phyloP scores from a whole-genome alignment of 2,113 vertebrate genomes.

The Amphiprion ocellaris region DNA sequence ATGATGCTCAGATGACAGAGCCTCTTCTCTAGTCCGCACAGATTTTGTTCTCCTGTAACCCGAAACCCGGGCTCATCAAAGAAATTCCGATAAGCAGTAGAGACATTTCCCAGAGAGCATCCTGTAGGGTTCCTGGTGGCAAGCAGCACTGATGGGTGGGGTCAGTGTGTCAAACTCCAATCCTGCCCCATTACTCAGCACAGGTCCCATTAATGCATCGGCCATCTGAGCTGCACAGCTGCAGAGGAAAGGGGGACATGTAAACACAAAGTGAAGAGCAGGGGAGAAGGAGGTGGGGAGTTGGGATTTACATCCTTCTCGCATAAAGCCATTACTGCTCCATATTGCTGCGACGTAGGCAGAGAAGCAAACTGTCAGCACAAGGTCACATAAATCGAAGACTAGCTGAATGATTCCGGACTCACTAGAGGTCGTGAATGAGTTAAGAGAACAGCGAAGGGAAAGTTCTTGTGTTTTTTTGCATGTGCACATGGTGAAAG shows the following conservation, averaged over 20 bases:
- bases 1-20: constrained; percentile 19
- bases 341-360: constrained; percentile 13
- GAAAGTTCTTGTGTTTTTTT: constrained; percentile 8
- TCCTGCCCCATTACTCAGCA: constrained; percentile 80
- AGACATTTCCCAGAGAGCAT: constrained; percentile 82
- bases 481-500: background rate
- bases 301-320: constrained; percentile 38
- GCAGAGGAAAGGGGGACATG: constrained; percentile 50
- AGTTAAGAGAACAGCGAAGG: constrained; percentile 21
- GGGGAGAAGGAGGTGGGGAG: constrained; percentile 13
- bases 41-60: constrained; percentile 76
- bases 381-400: constrained; percentile 67
- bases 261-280: constrained; percentile 56
- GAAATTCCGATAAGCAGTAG: constrained; percentile 80
- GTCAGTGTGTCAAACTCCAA: constrained; percentile 77
- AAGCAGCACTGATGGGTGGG: constrained; percentile 70
- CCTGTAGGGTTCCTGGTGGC: constrained; percentile 72
- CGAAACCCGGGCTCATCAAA: constrained; percentile 75
- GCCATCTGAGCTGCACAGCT: constrained; percentile 77
- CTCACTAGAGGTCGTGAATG: constrained; percentile 28
- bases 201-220: constrained; percentile 75
- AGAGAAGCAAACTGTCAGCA: constrained; percentile 36
- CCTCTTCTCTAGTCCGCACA: constrained; percentile 28
- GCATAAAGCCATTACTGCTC: constrained; percentile 33
- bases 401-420: constrained; percentile 49